phyloP scores from a whole-genome alignment of 1,140 invertebrate genomes.

The Chionoecetes opilio region DNA sequence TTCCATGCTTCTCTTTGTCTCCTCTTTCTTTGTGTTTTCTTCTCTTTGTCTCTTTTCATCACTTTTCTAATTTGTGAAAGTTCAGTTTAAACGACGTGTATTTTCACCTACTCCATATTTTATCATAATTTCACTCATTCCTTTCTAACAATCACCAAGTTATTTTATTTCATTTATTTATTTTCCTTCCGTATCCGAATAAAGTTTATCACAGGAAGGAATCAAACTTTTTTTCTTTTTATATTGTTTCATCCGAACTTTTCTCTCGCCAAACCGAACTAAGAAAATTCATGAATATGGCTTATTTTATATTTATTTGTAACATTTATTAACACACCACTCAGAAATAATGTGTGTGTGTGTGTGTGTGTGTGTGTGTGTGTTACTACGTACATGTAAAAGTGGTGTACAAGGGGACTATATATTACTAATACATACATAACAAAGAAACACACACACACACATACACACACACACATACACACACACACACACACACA shows the following conservation, averaged over 20 bases:
- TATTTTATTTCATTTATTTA: background rate
- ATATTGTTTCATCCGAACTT: too few relatives aligned
- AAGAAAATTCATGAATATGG: too few relatives aligned
- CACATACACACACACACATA: constrained; percentile 9
- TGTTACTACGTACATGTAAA: background rate
- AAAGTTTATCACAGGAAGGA: too few relatives aligned
- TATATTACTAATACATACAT: constrained; percentile 7
- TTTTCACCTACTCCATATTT: background rate
- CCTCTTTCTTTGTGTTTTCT: background rate
- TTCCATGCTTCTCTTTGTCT: background rate
- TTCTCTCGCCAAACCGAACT: too few relatives aligned
- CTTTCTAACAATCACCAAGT: too few relatives aligned
- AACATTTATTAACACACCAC: background rate
- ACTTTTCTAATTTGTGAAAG: background rate
- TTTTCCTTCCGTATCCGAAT: background rate
- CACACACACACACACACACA: constrained; percentile 4
- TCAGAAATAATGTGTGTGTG: background rate
- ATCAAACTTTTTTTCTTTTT: too few relatives aligned
- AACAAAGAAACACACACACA: background rate
- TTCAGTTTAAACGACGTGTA: too few relatives aligned
- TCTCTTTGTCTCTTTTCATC: background rate
- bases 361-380: constrained; percentile 27
- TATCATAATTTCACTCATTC: background rate
- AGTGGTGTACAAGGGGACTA: background rate
- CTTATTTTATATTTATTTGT: too few relatives aligned